A percentile compares a stretch with the other conserved stretches of the same genome.
Evolutionary conservation across 2,888 invertebrate species (phyloP).

Genomic region (Plutella xylostella): DNA sequence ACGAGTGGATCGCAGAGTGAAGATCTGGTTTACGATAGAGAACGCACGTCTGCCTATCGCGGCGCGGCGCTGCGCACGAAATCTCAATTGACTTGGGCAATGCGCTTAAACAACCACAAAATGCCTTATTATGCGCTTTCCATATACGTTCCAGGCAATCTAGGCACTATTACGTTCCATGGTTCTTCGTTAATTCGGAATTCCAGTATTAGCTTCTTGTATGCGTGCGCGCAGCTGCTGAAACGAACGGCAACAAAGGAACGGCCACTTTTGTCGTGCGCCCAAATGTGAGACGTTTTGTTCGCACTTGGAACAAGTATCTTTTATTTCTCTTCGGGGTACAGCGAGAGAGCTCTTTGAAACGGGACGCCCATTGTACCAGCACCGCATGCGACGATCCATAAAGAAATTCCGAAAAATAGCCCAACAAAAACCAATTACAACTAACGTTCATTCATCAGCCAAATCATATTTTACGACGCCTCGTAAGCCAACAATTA

Average conservation of each 20-base stretch:
- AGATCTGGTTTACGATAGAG: conserved; percentile 49
- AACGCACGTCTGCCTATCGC: conserved; percentile 24
- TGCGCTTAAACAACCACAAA: conserved; percentile 66
- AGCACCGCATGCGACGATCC: conserved; percentile 26
- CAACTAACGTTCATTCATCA: conserved; percentile 36
- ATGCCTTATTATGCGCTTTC: conserved; percentile 67
- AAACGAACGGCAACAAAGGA: conserved; percentile 46
- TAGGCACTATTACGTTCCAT: conserved; percentile 53
- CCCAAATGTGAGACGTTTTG: conserved; percentile 46
- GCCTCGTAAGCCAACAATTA: conserved; percentile 3
- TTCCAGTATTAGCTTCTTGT: conserved; percentile 51
- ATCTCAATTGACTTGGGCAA: conserved; percentile 64
- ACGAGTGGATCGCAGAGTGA: conserved; percentile 48
- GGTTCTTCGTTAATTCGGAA: conserved; percentile 59
- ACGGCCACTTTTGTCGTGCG: conserved; percentile 57
- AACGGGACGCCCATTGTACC: conserved; percentile 53
- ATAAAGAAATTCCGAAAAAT: neutral
- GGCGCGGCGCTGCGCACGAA: conserved; percentile 52
- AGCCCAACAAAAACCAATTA: conserved; percentile 34
- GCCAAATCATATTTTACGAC: neutral
- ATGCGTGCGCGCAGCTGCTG: conserved; percentile 43
- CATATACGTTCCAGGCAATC: conserved; percentile 63
- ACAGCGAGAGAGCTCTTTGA: conserved; percentile 46
- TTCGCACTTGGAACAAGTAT: conserved; percentile 38
- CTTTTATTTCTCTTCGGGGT: conserved; percentile 35